Base-by-base conservation (phyloP, 1,140 invertebrate genomes). In the Drosophila nigromelanica region DNA sequence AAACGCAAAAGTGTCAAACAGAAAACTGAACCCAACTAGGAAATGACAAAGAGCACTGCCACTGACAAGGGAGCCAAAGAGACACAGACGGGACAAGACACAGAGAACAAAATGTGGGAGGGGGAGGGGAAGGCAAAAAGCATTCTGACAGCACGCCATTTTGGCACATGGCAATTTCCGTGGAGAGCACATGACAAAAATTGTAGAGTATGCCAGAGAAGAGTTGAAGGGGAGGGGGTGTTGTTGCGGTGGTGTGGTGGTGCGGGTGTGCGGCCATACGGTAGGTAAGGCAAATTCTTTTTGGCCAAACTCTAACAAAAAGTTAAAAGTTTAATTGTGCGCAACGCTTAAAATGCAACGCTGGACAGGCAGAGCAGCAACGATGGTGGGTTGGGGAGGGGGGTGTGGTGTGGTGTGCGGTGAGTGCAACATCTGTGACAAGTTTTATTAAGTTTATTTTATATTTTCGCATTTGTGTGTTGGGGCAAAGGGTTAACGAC, bases 291-390 rank as follows among this genome's bases (percentile, higher is more conserved):
- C 8, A 54, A 81, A 73, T 77, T 80, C 77, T 78, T 85, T 81
- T 63, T 50, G 59, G 59, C 40, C 42, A 61, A 89, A 82, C 64
- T 69, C 50, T 72, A 50, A 50, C 79, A 82, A 80, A 87, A 87
- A 89, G 83, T 89, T 89, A 83, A 89, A 89, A 89, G 83, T 89
- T 89, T 89, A 89, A 89, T 89, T 89, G 83, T 89, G 83, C 79
- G 73, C 79, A 89, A 80, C 83, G 78, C 74, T 89, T 73, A 73
- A 71, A 75, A 75, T 74, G 73, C 56, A 62, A 76, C 50, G 64
- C 37, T 18, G 37, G 50, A 62, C 58, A 56, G 66, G 2, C 45
- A 10, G 27, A 30, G 18, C 43, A n/a, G 42, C 37, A 15, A 37
- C 21, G 47, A 11, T 10, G 24, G 15, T 35, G 11, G 11, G 24